Conservation (phyloP, 2,113 vertebrate species). For the Melospiza melodia region DNA sequence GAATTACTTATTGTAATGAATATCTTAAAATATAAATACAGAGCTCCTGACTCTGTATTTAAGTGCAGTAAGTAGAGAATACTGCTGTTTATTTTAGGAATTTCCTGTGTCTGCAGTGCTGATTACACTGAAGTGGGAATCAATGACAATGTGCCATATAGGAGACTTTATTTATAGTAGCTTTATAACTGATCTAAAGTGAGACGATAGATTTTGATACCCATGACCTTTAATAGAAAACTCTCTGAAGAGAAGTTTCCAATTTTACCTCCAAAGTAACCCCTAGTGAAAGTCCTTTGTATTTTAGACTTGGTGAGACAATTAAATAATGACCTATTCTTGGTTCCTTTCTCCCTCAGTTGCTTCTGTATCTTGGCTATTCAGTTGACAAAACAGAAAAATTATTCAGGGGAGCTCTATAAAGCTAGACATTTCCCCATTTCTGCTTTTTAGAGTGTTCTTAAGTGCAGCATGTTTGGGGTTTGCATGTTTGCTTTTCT, state of each 20-base stretch:
- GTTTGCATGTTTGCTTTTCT: neutral
- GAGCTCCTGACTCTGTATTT: neutral
- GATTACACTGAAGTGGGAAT: conserved; percentile 25
- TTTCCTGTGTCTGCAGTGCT: conserved; percentile 12
- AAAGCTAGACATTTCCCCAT: neutral
- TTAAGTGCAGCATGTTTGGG: neutral
- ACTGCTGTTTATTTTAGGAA: conserved; percentile 39
- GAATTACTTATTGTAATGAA: neutral
- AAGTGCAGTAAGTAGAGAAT: neutral
- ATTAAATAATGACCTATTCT: neutral
- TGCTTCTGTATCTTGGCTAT: neutral
- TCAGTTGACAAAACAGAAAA: neutral
- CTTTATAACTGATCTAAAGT: conserved; percentile 11
- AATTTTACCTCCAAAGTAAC: neutral
- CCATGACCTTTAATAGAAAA: conserved; percentile 33
- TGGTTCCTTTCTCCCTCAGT: neutral
- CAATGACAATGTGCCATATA: conserved; percentile 17
- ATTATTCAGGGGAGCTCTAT: neutral
- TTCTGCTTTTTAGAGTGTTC: neutral
- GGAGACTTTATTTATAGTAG: conserved; percentile 51
- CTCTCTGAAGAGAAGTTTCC: neutral
- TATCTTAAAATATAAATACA: neutral
- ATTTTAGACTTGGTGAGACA: neutral
- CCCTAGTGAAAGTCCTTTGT: neutral
- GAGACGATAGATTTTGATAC: neutral